Conservation (phyloP, 2,888 invertebrate genomes). For the Anoncus sp. region DNA sequence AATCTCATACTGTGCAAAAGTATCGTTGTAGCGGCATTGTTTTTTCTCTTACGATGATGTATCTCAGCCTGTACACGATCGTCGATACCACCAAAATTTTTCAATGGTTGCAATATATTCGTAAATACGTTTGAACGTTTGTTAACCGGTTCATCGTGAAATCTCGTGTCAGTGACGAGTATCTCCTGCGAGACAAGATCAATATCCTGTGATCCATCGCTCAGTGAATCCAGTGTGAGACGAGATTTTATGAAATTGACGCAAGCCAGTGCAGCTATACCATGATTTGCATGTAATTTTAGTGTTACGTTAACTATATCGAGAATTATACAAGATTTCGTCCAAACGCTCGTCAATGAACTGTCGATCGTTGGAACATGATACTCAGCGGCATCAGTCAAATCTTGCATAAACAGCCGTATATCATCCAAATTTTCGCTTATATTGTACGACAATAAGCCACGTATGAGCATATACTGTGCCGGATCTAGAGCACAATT, state of each 20-base stretch:
- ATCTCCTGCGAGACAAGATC: constrained; percentile 97
- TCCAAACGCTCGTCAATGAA: constrained; percentile 86
- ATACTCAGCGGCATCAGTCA: constrained; percentile 71
- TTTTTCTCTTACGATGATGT: constrained; percentile 88
- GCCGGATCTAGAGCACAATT: constrained; percentile 92
- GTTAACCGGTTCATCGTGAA: constrained; percentile 87
- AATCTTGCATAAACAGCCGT: constrained; percentile 75
- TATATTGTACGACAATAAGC: constrained; percentile 94
- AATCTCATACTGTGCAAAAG: constrained; percentile 97
- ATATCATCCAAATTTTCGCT: constrained; percentile 92
- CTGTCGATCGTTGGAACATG: constrained; percentile 61
- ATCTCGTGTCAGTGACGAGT: constrained; percentile 91
- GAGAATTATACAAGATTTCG: constrained; percentile 90
- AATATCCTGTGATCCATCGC: constrained; percentile 95
- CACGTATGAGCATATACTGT: constrained; percentile 95
- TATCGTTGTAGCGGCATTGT: constrained; percentile 92
- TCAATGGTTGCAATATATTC: constrained; percentile 93
- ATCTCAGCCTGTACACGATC: constrained; percentile 90
- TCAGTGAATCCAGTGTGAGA: constrained; percentile 93
- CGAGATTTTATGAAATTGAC: constrained; percentile 96
- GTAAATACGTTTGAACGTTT: constrained; percentile 93
- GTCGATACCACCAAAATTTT: constrained; percentile 82
- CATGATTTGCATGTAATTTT: constrained; percentile 87
- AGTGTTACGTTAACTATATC: constrained; percentile 95
- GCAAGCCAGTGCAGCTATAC: constrained; percentile 88